phyloP scores from a whole-genome alignment of 2,888 invertebrate species.

The Megamerina dolium region DNA sequence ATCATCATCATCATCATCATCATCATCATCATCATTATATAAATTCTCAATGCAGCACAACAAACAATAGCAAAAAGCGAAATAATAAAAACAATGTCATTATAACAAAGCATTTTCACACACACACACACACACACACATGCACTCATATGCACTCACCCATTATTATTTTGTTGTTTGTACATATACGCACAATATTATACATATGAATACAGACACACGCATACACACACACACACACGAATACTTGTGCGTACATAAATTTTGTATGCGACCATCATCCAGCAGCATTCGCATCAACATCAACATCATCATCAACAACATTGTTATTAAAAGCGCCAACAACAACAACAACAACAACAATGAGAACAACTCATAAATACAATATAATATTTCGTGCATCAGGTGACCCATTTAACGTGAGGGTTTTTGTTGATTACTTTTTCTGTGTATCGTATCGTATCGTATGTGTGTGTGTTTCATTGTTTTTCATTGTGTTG shows the following conservation, averaged over 20 bases:
- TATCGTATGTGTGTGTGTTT: slow-evolving; percentile 14
- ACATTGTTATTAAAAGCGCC: not conserved
- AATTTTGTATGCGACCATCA: slow-evolving; percentile 12
- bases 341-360: slow-evolving; percentile 4
- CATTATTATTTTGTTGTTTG: too few relatives aligned
- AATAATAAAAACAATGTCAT: too few relatives aligned
- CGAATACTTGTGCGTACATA: not conserved
- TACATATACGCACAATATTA: too few relatives aligned
- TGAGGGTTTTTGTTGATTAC: slow-evolving; percentile 26
- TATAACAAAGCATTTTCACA: too few relatives aligned
- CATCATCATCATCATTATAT: too few relatives aligned
- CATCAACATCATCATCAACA: slow-evolving; percentile 4
- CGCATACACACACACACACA: too few relatives aligned
- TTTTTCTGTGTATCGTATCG: slow-evolving; percentile 6
- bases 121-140: too few relatives aligned
- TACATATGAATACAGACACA: too few relatives aligned
- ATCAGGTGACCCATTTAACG: slow-evolving; percentile 37
- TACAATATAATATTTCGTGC: slow-evolving; percentile 19
- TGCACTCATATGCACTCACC: too few relatives aligned
- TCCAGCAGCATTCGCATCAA: not conserved
- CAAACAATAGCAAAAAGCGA: too few relatives aligned
- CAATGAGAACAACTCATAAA: not conserved
- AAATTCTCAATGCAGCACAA: too few relatives aligned
- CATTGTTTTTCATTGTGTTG: slow-evolving; percentile 8
- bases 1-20: too few relatives aligned